These are phyloP conservation scores for Calonectris borealis DNA, from an alignment of 2,113 vertebrate genomes.

Conservation along the genomic window DNA sequence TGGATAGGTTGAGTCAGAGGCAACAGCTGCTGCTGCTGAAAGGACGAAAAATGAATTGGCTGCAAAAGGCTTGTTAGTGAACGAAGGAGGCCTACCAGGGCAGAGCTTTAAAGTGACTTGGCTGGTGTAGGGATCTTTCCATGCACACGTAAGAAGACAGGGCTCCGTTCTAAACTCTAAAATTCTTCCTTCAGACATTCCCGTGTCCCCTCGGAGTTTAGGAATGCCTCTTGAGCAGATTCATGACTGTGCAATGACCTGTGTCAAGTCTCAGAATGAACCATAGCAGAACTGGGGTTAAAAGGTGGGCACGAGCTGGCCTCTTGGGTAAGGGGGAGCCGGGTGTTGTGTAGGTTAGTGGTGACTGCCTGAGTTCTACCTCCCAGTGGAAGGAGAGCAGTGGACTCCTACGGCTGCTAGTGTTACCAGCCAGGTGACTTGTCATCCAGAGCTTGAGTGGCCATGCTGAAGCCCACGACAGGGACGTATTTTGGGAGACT, in stretches of 20 bases:
- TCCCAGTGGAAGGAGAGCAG: not conserved
- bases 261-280: not conserved
- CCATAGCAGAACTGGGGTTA: not conserved
- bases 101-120: not conserved
- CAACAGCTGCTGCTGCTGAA: slow-evolving; percentile 40
- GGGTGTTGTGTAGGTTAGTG: not conserved
- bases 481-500: not conserved
- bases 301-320: not conserved
- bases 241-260: not conserved
- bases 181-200: not conserved
- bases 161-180: not conserved
- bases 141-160: not conserved
- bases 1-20: slow-evolving; percentile 30
- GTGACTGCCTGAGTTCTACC: not conserved
- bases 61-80: not conserved
- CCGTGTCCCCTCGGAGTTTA: not conserved
- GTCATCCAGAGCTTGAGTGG: not conserved
- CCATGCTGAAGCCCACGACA: not conserved
- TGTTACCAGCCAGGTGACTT: not conserved
- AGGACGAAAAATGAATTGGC: slow-evolving; percentile 13
- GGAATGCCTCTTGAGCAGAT: not conserved
- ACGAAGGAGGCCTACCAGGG: not conserved
- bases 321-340: not conserved
- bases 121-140: not conserved
- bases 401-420: not conserved